Percentiles rank a stretch among this genome's conserved stretches.
Conservation (phyloP, 2,113 vertebrate species). For the Fulica atra region DNA sequence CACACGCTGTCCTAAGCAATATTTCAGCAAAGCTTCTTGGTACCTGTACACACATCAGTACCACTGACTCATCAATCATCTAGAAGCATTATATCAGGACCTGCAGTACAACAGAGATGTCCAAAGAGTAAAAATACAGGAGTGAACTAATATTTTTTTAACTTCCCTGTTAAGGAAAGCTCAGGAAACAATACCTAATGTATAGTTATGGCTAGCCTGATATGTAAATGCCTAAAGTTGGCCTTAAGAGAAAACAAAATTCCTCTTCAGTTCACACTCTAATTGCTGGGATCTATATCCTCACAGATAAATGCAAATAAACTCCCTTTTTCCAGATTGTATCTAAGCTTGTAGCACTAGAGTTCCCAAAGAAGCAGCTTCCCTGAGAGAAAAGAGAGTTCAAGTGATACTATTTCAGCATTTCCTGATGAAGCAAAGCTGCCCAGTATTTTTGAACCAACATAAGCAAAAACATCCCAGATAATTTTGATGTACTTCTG, state of each 20-base stretch:
- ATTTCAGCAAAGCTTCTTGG: neutral
- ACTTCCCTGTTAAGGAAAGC: neutral
- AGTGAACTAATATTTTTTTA: neutral
- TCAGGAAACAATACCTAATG: neutral
- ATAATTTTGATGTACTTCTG: neutral
- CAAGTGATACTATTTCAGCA: neutral
- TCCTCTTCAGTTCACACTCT: neutral
- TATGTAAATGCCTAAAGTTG: neutral
- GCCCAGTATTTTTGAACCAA: neutral
- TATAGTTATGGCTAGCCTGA: neutral
- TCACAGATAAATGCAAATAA: neutral
- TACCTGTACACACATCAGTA: neutral
- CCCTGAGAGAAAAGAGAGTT: neutral
- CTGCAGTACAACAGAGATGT: neutral
- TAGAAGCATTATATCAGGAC: neutral
- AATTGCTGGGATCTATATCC: neutral
- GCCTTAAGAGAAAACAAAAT: neutral
- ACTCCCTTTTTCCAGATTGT: neutral
- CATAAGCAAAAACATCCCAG: neutral
- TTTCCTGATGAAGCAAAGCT: neutral
- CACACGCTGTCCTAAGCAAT: neutral
- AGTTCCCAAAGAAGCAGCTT: neutral
- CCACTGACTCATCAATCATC: neutral
- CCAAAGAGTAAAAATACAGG: neutral
- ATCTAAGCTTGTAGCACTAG: neutral